These are phyloP conservation scores for Orgyia antiqua DNA, from an alignment of 2,888 invertebrate genomes.

Conservation along the genomic window DNA sequence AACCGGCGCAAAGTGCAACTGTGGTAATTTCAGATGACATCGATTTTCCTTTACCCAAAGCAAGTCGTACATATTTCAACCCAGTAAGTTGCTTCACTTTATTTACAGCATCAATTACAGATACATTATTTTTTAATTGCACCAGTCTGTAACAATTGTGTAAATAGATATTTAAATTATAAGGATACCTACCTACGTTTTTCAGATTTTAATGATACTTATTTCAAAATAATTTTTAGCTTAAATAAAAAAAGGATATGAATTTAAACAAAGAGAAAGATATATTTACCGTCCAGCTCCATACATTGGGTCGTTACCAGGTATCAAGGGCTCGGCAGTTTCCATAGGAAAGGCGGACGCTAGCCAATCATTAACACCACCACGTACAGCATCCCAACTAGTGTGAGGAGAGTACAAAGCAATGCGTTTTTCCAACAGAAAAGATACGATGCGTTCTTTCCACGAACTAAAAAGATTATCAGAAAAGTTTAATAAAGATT, in stretches of 20 bases:
- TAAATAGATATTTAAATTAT: background rate
- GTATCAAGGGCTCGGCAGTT: conserved; percentile 53
- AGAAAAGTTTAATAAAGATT: too few relatives aligned
- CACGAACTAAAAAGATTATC: conserved; percentile 76
- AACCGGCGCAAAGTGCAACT: conserved; percentile 93
- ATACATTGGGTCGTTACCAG: conserved; percentile 50
- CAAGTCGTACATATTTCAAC: conserved; percentile 84
- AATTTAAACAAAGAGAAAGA: background rate
- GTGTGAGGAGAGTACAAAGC: conserved; percentile 97
- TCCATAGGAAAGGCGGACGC: conserved; percentile 79
- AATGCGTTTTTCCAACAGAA: conserved; percentile 89
- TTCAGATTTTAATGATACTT: too few relatives aligned
- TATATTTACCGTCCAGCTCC: conserved; percentile 71
- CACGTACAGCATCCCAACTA: conserved; percentile 88
- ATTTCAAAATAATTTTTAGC: too few relatives aligned
- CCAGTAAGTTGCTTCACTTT: conserved; percentile 84
- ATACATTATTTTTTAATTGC: conserved; percentile 33
- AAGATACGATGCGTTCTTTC: conserved; percentile 89
- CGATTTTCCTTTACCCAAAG: conserved; percentile 71
- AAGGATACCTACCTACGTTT: too few relatives aligned
- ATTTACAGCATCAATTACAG: conserved; percentile 80
- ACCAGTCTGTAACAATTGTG: conserved; percentile 43
- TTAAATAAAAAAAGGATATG: too few relatives aligned
- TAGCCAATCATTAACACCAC: conserved; percentile 97
- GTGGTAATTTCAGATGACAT: conserved; percentile 71